Base-by-base conservation (phyloP, 2,113 vertebrate species). In the Stigmatopora argus region DNA sequence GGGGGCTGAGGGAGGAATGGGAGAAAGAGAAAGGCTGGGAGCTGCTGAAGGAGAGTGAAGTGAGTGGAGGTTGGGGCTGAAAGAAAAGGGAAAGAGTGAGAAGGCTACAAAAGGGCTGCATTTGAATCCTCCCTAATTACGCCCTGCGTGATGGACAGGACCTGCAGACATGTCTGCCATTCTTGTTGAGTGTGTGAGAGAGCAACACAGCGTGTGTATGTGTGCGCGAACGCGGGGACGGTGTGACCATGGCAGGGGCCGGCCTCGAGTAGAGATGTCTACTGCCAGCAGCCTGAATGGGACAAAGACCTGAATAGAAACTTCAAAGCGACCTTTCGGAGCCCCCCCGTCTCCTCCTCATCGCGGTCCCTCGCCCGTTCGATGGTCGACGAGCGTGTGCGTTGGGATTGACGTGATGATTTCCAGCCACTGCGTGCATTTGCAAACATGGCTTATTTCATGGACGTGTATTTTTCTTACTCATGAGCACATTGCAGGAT, bases 251-350 rank as follows among this genome's bases (percentile, higher is more conserved):
- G 82, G 83, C 86, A 65, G 85, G 80, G 73, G 78, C 78, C 62
- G 6, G 61, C 71, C 74, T 80, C 83, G 83, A 83, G 87, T 89
- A 85, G 86, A 88, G 86, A 86, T 88, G 88, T 90, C 87, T 86
- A 67, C 85, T 89, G 85, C 87, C 86, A 88, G 77, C 71, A 80
- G 80, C 61, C 82, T 90, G 84, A 86, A 89, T 86, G 84, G 85
- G 84, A 90, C 88, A 89, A 90, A 89, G 87, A 80, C 82, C 82
- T 87, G 86, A 89, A 90, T 88, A 86, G 87, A 86, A 88, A 89
- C 89, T 89, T 90, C 88, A 89, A 90, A 90, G 89, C 83, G 70
- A 86, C 81, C 84, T 81, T 79, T 83, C 82, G 79, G 83, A 88
- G 83, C 35, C 72, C 69, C 65, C 47, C 41, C 14, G 1, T 52